Conservation (phyloP, 2,113 vertebrate genomes). For the Delphinapterus leucas region DNA sequence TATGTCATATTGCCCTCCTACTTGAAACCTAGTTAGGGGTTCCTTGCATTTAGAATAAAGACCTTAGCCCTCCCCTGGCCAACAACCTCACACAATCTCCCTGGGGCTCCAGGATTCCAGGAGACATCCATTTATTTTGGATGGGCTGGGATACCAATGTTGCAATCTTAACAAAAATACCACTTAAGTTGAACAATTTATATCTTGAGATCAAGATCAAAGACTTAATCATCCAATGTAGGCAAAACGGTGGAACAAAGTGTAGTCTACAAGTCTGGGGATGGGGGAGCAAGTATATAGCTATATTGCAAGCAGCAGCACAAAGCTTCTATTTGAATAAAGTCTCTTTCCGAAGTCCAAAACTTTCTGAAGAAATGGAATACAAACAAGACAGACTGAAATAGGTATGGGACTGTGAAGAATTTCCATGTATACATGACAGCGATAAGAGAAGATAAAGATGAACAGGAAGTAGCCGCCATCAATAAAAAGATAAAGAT, state of each 20-base stretch:
- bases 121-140: fast-evolving
- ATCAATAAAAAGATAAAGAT: not conserved
- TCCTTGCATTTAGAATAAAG: not conserved
- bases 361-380: not conserved
- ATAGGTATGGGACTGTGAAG: fast-evolving
- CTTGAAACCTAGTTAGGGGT: not conserved
- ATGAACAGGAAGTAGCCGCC: fast-evolving
- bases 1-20: not conserved
- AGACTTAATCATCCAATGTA: fast-evolving
- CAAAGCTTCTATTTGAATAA: not conserved
- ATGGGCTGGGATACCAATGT: too few species aligned
- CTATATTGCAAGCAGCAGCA: fast-evolving
- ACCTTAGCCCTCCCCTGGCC: fast-evolving
- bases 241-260: fast-evolving
- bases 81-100: fast-evolving
- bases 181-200: not conserved
- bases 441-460: not conserved
- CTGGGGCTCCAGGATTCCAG: fast-evolving
- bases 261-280: fast-evolving
- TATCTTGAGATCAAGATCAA: not conserved
- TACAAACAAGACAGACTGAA: not conserved
- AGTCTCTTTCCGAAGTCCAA: not conserved
- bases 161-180: not conserved
- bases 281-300: fast-evolving
- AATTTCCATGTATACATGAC: fast-evolving